Evolutionary conservation across 2,797 vertebrate species (phyloP), one percentile per base, ranked within the genome.

Genomic region (Clarias laeviceps): DNA sequence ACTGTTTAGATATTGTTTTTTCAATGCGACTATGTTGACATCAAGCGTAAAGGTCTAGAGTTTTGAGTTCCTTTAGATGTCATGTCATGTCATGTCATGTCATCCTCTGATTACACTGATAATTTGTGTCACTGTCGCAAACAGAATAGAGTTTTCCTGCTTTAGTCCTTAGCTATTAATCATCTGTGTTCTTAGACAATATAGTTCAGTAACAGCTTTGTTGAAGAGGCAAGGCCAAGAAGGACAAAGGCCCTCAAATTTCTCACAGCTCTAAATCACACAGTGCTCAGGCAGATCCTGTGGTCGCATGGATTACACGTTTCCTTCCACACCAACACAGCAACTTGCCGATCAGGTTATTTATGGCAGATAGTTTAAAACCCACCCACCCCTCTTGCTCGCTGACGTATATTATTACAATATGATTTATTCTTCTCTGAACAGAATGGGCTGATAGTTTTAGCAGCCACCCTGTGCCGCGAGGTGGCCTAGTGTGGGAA

Each of bases 371-470:
- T 90, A 90, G 77, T 85, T 90, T 73, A 82, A 85, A 82, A 85
- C 69, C 81, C 72, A 86, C 81, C 78, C 84, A 77, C 84, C 81
- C 89, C 68, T 73, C 82, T 89, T 87, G 92, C 90, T 89, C 91
- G 89, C 90, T 91, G 93, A 93, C 78, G 86, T 91, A 86, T 92
- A 90, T 91, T 92, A 92, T 93, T 91, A 92, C 87, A 90, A 86
- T 82, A 74, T 91, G 89, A 93, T 93, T 94, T 91, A 93, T 91
- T 86, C 59, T 90, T 32, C 84, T 84, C 62, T 40, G 45, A 82
- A 84, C 80, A 79, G 81, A 65, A 68, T 37, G 81, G 56, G 79
- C 88, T 92, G 90, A 93, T 92, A 85, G 84, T 85, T 93, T 93
- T 91, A 88, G 78, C 92, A 93, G 92, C 24, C 84, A 5, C 61